phyloP scores from a whole-genome alignment of 2,113 vertebrate genomes.

The Pelvicachromis taeniatus region DNA sequence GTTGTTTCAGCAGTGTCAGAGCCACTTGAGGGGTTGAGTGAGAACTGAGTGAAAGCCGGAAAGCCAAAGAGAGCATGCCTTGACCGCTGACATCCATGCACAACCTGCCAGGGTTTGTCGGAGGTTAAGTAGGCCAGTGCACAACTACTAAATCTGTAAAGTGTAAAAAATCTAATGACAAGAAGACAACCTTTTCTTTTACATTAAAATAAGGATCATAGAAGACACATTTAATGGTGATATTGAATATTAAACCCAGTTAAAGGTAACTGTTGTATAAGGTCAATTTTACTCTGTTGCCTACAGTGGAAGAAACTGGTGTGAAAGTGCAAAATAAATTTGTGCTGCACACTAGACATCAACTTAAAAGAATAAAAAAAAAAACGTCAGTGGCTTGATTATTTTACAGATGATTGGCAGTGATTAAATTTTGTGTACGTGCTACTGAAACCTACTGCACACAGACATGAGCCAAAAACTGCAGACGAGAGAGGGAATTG shows the following conservation, averaged over 20 bases:
- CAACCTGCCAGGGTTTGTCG: not conserved
- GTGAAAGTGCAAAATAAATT: not conserved
- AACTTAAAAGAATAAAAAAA: rapidly evolving
- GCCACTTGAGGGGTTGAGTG: not conserved
- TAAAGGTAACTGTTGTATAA: not conserved
- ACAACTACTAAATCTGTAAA: not conserved
- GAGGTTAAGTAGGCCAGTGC: not conserved
- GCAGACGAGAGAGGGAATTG: not conserved
- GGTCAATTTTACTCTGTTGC: not conserved
- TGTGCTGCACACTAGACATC: not conserved
- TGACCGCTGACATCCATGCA: not conserved
- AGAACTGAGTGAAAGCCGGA: not conserved
- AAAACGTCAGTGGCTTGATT: rapidly evolving
- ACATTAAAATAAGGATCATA: not conserved
- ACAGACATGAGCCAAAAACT: not conserved
- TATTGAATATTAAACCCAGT: not conserved
- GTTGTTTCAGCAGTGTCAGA: conserved; percentile 27
- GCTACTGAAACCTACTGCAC: not conserved
- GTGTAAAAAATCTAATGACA: not conserved
- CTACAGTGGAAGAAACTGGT: not conserved
- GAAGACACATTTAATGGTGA: not conserved
- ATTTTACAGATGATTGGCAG: not conserved
- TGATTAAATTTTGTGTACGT: not conserved
- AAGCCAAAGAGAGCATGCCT: not conserved
- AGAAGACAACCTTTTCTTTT: not conserved